phyloP scores from a whole-genome alignment of 2,888 invertebrate genomes.

The Hartigia nigra region DNA sequence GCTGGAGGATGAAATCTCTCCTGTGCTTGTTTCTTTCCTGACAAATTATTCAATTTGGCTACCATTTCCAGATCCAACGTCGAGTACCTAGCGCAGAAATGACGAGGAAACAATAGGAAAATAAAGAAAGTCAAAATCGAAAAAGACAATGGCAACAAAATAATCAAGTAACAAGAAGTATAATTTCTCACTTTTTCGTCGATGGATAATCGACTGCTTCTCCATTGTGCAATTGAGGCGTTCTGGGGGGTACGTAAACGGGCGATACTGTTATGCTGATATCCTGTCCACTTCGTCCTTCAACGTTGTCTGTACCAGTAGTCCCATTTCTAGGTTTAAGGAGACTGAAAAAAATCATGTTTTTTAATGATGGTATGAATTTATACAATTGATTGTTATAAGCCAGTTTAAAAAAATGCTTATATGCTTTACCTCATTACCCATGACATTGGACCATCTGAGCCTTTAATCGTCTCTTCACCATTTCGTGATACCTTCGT shows the following conservation, averaged over 20 bases:
- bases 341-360: neutral
- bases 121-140: neutral
- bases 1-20: conserved; percentile 57
- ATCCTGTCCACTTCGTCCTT: conserved; percentile 41
- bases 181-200: conserved; percentile 38
- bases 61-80: conserved; percentile 50
- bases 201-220: conserved; percentile 52
- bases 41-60: conserved; percentile 37
- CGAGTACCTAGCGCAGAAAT: conserved; percentile 41
- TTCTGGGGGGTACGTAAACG: conserved; percentile 42
- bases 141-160: neutral
- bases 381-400: neutral
- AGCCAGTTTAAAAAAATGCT: neutral
- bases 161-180: neutral
- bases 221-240: conserved; percentile 47
- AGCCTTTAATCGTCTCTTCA: conserved; percentile 17
- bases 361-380: neutral
- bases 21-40: conserved; percentile 41
- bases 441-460: conserved; percentile 27
- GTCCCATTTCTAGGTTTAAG: neutral
- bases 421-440: conserved; percentile 30
- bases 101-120: neutral
- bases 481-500: conserved; percentile 50
- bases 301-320: neutral
- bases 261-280: conserved; percentile 52